phyloP scores from a whole-genome alignment of 2,888 invertebrate genomes.

The Cephonodes hylas region DNA sequence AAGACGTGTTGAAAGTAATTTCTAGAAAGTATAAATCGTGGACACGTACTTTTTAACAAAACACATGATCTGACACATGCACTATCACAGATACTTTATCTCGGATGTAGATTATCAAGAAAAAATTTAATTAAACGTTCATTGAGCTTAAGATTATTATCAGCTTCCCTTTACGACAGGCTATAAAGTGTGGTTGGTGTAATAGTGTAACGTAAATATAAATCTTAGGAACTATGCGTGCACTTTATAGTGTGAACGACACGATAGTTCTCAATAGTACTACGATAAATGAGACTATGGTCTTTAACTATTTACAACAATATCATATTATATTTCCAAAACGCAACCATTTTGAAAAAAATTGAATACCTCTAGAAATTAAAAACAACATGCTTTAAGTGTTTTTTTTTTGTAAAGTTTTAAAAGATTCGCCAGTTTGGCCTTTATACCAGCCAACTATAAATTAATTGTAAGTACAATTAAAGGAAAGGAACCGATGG shows the following conservation, averaged over 20 bases:
- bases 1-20: neutral
- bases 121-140: conserved; percentile 12
- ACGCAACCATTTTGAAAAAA: no score
- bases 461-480: no score
- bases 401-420: no score
- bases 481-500: neutral
- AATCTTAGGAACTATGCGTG: conserved; percentile 13
- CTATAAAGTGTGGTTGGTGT: conserved; percentile 2
- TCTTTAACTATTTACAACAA: no score
- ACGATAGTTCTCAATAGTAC: neutral
- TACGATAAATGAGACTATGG: no score
- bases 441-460: no score
- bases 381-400: no score
- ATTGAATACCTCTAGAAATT: no score
- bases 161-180: neutral
- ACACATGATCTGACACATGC: neutral
- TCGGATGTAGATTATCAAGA: conserved; percentile 17
- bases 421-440: no score
- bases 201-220: conserved; percentile 7
- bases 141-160: conserved; percentile 3
- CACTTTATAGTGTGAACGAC: neutral
- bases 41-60: neutral
- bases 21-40: neutral
- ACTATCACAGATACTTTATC: conserved; percentile 8
- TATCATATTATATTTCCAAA: no score